phyloP scores from a whole-genome alignment of 2,888 invertebrate genomes.

The Drosophila trichaetosa region DNA sequence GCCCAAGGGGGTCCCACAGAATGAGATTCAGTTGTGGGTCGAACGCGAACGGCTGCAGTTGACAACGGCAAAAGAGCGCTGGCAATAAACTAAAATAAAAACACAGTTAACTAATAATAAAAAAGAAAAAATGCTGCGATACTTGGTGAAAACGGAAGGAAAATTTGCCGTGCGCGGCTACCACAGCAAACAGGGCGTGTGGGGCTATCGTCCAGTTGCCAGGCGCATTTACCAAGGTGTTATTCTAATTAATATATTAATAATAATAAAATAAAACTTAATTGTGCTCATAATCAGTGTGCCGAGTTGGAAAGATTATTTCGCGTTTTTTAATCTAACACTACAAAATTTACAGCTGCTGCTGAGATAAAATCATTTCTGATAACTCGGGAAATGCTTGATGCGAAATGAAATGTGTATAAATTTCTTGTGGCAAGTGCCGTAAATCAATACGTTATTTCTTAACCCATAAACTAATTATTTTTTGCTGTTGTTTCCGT shows the following conservation, averaged over 20 bases:
- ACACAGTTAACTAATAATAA: slow-evolving; percentile 6
- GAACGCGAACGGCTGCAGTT: slow-evolving; percentile 37
- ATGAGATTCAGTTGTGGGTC: slow-evolving; percentile 51
- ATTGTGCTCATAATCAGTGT: slow-evolving; percentile 36
- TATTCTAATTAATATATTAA: slow-evolving; percentile 6
- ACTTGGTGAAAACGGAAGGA: slow-evolving; percentile 40
- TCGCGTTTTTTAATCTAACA: slow-evolving; percentile 39
- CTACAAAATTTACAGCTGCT: slow-evolving; percentile 51
- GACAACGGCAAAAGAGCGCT: neutral
- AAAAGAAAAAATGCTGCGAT: slow-evolving; percentile 58
- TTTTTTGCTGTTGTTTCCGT: slow-evolving; percentile 11
- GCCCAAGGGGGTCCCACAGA: slow-evolving; percentile 45
- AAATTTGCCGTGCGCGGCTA: slow-evolving; percentile 65
- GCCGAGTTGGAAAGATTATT: slow-evolving; percentile 39
- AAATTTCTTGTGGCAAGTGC: slow-evolving; percentile 17
- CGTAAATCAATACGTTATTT: slow-evolving; percentile 12
- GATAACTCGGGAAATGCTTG: slow-evolving; percentile 35
- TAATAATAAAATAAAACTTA: slow-evolving; percentile 32
- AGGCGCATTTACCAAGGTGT: slow-evolving; percentile 81
- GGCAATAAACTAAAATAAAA: neutral
- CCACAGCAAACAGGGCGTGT: slow-evolving; percentile 83
- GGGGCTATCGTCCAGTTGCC: slow-evolving; percentile 81
- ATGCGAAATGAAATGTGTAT: slow-evolving; percentile 6
- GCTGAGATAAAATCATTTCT: slow-evolving; percentile 61
- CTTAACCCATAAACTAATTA: neutral